Conservation (phyloP, 2,113 vertebrate species). For the Lepidothrix coronata region DNA sequence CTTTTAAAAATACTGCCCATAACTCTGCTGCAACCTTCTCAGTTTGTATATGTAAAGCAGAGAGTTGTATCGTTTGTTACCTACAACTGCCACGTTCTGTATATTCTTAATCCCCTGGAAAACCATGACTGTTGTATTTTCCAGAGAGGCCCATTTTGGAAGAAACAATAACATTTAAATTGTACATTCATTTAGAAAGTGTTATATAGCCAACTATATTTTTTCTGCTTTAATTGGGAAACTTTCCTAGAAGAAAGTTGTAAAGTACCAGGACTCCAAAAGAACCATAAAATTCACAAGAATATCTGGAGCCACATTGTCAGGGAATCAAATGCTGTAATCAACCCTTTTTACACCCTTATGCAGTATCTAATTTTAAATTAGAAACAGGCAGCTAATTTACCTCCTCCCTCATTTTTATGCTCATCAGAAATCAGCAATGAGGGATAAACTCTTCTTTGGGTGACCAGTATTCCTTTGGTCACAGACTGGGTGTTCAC, state of each 20-base stretch:
- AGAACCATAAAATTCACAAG: not conserved
- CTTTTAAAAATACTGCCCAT: conserved; percentile 27
- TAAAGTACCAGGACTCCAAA: not conserved
- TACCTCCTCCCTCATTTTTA: not conserved
- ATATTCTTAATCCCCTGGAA: not conserved
- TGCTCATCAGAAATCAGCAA: not conserved
- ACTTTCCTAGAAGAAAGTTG: not conserved
- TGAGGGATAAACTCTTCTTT: not conserved
- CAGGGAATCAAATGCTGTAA: conserved; percentile 3
- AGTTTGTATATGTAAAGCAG: not conserved
- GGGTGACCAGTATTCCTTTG: not conserved
- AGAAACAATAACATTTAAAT: not conserved
- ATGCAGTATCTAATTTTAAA: not conserved
- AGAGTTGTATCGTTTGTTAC: not conserved
- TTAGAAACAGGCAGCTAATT: conserved; percentile 3
- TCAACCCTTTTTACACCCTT: not conserved
- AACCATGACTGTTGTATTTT: not conserved
- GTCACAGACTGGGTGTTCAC: not conserved
- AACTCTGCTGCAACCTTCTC: not conserved
- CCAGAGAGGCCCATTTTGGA: not conserved
- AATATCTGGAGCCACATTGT: not conserved
- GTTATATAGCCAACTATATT: not conserved
- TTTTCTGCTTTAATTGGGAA: conserved; percentile 46
- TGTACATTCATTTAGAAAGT: not conserved
- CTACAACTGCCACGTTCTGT: not conserved